A percentile compares a stretch with the other conserved stretches of the same genome.
phyloP scores from a whole-genome alignment of 2,113 vertebrate species.

The Ranitomeya imitator region DNA sequence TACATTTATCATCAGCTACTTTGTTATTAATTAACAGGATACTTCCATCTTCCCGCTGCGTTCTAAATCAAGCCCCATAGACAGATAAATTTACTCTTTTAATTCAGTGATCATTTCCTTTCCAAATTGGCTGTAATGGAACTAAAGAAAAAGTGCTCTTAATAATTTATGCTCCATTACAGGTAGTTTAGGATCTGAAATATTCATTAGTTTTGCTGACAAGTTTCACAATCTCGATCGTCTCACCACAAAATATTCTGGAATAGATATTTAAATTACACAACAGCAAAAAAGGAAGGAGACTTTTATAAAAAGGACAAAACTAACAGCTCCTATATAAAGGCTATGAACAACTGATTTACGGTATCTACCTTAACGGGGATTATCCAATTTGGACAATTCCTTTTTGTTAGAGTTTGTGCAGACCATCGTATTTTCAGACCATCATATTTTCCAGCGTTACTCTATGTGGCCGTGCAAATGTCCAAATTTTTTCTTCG shows the following conservation, averaged over 20 bases:
- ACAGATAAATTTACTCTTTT: conserved; percentile 42
- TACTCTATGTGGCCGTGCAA: too few species aligned
- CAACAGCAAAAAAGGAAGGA: background rate
- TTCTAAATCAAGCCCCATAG: conserved; percentile 18
- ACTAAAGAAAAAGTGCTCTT: conserved; percentile 55
- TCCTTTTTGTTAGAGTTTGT: too few species aligned
- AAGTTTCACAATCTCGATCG: conserved; percentile 29
- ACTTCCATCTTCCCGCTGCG: background rate
- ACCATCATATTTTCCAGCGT: too few species aligned
- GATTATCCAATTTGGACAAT: too few species aligned
- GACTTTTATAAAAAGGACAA: background rate
- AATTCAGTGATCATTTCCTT: conserved; percentile 46
- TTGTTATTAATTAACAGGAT: conserved; percentile 24
- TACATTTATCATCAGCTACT: conserved; percentile 14
- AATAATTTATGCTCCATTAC: conserved; percentile 50
- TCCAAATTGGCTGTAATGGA: background rate
- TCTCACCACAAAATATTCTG: background rate
- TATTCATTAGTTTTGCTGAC: conserved; percentile 28
- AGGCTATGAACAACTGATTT: background rate
- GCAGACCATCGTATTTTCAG: too few species aligned
- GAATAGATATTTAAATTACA: conserved; percentile 20
- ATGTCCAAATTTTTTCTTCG: too few species aligned
- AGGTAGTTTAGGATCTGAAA: conserved; percentile 48
- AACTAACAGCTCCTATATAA: background rate
- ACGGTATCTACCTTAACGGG: too few species aligned